Percentiles rank a stretch among this genome's conserved stretches.
Evolutionary conservation across 2,797 vertebrate genomes (phyloP).

Genomic region (Nasua narica): DNA sequence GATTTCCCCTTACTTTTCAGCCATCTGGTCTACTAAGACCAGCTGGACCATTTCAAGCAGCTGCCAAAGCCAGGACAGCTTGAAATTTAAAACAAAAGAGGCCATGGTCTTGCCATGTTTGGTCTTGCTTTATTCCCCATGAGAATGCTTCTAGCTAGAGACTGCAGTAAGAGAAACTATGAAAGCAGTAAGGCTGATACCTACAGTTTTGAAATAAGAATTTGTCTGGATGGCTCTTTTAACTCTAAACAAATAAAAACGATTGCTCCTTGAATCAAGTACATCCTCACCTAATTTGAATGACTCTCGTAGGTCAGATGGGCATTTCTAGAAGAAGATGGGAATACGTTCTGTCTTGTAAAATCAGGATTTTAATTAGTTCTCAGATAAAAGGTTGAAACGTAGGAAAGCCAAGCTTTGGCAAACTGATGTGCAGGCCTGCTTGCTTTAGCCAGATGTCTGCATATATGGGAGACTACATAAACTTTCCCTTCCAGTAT

Average conservation of each 20-base stretch:
- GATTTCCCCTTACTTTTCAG: constrained; percentile 36
- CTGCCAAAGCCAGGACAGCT: constrained; percentile 45
- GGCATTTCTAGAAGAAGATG: neutral
- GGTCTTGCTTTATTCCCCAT: neutral
- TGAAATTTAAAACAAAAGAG: constrained; percentile 61
- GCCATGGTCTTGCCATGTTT: neutral
- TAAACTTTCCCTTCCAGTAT: constrained; percentile 60
- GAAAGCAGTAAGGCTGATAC: neutral
- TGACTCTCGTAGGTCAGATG: neutral
- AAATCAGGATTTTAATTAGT: constrained; percentile 20
- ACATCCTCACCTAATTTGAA: neutral
- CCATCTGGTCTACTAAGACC: constrained; percentile 67
- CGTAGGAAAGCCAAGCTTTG: neutral
- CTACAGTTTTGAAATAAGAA: constrained; percentile 2
- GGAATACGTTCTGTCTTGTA: neutral
- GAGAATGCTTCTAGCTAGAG: constrained; percentile 35
- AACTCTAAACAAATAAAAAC: constrained; percentile 1
- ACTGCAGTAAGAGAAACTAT: neutral
- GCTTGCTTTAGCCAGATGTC: constrained; percentile 50
- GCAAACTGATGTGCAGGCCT: constrained; percentile 23
- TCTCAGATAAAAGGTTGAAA: constrained; percentile 32
- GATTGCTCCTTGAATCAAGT: neutral
- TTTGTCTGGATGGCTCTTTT: constrained; percentile 8
- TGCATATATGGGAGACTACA: constrained; percentile 28
- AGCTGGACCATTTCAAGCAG: constrained; percentile 62